Evolutionary conservation across 2,113 vertebrate species (phyloP).

Genomic region (Ptilorrhoa leucosticta): DNA sequence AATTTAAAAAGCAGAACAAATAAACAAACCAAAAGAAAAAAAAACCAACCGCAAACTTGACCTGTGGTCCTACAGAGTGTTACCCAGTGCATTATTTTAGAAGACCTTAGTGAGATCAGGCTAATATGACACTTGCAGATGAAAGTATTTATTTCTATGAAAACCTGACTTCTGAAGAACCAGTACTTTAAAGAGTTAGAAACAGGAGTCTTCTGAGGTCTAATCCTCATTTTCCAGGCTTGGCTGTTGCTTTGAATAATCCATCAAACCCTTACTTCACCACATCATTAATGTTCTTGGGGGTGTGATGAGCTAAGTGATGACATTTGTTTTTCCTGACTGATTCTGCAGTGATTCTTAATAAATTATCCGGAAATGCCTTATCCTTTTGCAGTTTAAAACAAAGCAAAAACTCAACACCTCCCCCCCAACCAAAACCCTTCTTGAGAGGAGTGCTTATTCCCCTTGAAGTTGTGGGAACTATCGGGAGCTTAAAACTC

Average conservation of each 20-base stretch:
- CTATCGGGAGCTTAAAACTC: background rate
- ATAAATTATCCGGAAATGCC: background rate
- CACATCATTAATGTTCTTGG: background rate
- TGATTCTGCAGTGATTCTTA: background rate
- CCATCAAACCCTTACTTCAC: background rate
- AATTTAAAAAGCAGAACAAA: background rate
- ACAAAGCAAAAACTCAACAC: background rate
- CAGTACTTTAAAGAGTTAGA: background rate
- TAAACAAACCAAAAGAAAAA: background rate
- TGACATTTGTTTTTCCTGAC: background rate
- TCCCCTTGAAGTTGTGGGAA: background rate
- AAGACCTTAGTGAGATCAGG: background rate
- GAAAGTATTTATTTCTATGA: background rate
- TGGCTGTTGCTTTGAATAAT: background rate
- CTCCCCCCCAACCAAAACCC: rapidly evolving
- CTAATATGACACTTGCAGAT: background rate
- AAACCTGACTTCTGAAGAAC: background rate
- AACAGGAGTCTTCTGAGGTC: background rate
- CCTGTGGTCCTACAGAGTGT: background rate
- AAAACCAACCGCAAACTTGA: no score
- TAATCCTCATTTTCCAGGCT: background rate
- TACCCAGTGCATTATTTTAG: background rate
- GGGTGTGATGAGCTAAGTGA: background rate
- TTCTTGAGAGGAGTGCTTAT: background rate
- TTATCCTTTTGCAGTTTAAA: background rate